Base-by-base conservation (phyloP, 2,113 vertebrate genomes). In the Climacteris rufus region DNA sequence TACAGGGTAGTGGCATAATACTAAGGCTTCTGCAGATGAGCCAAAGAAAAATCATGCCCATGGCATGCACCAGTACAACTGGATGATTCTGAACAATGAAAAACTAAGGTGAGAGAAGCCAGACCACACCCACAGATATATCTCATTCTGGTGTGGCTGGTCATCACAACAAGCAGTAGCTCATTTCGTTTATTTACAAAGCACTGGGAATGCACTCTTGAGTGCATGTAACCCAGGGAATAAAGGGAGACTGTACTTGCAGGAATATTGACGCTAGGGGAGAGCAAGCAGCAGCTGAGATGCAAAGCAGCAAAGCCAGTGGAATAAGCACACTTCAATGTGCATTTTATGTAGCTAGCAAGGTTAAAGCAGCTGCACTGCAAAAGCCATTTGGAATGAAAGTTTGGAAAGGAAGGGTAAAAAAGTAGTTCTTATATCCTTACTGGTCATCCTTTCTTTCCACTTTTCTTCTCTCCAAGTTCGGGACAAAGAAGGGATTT, bases 311-410 rank as follows among this genome's bases (percentile, higher is more conserved):
- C 23, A 90, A 80, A 91, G 35, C 16, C 57, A 69, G 35, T 17
- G 72, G 54, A 81, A 37, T 39, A 78, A 82, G 8, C 0, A 1
- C 24, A 31, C 4, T 1, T 1, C 35, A 69, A 7, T 2, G 4
- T 37, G 52, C 1, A 1, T 5, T 70, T 30, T 30, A 59, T 44
- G 65, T 22, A 27, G 52, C 39, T 37, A 75, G 24, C 16, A 68
- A 66, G n/a, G 19, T 52, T 79, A 59, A 31, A 70, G 52, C 23
- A 87, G 20, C 31, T 61, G 31, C 37, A 59, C 31, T 61, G 31
- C 37, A 59, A 63, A 70, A 74, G 10, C 7, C 33, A 40, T 64
- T 19, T 52, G 56, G 33, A 92, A 90, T 15, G 20, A 82, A 86
- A 75, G 21, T 9, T 15, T 33, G 16, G 19, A 83, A 57, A 72